Evolutionary conservation across 2,113 vertebrate genomes (phyloP).

Genomic region (Conger conger): DNA sequence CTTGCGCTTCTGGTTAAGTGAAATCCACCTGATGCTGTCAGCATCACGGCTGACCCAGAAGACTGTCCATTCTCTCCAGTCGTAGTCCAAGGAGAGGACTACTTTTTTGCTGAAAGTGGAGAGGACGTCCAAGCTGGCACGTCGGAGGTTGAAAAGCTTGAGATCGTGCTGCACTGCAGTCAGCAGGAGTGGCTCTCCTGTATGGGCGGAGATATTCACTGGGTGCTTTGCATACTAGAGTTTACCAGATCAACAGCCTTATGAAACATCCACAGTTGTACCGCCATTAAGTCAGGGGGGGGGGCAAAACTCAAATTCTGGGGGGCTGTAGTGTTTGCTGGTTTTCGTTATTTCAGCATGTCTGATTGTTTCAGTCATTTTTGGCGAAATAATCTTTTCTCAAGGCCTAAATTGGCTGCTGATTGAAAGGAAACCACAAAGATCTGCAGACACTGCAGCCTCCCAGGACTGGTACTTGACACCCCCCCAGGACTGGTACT

Average conservation of each 20-base stretch:
- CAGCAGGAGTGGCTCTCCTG: constrained; percentile 76
- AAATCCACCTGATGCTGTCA: constrained; percentile 81
- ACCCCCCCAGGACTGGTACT: too few relatives aligned
- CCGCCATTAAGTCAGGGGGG: neutral
- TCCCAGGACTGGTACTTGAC: too few relatives aligned
- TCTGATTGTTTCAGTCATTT: too few relatives aligned
- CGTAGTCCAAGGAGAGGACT: constrained; percentile 83
- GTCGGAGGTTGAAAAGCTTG: constrained; percentile 72
- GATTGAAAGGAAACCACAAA: too few relatives aligned
- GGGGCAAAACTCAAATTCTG: too few relatives aligned
- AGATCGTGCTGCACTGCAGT: constrained; percentile 76
- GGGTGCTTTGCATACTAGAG: neutral
- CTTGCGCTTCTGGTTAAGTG: constrained; percentile 65
- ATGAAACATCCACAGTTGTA: neutral
- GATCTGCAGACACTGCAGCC: too few relatives aligned
- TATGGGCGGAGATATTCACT: constrained; percentile 13
- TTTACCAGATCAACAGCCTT: neutral
- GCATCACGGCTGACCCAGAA: constrained; percentile 81
- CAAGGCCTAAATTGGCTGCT: too few relatives aligned
- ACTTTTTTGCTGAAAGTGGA: constrained; percentile 65
- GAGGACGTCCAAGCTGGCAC: constrained; percentile 68
- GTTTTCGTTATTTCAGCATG: too few relatives aligned
- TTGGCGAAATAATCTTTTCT: too few relatives aligned
- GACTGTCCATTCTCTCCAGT: constrained; percentile 75
- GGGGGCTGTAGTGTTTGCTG: too few relatives aligned